phyloP scores from a whole-genome alignment of 2,797 vertebrate genomes.

The Peromyscus attwateri region DNA sequence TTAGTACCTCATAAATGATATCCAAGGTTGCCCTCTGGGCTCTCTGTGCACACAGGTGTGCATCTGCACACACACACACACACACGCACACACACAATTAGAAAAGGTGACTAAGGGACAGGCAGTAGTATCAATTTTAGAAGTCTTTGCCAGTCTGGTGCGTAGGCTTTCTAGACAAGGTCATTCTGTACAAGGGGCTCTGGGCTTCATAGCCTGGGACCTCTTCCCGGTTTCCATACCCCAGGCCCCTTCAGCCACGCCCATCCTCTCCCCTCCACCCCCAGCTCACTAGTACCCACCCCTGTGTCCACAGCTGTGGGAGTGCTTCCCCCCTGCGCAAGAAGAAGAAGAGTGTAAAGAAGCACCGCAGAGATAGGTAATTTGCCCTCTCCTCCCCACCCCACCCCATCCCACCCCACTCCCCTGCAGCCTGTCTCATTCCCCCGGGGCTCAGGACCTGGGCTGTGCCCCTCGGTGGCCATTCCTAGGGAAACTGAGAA shows the following conservation, averaged over 20 bases:
- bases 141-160: neutral
- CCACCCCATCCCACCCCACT: too few relatives aligned
- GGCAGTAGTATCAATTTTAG: neutral
- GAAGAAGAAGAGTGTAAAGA: conserved; percentile 98
- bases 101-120: neutral
- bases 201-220: conserved; percentile 20
- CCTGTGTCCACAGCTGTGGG: conserved; percentile 90
- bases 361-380: conserved; percentile 98
- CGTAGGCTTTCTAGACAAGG: neutral
- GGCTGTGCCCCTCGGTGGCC: neutral
- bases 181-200: neutral
- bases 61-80: neutral
- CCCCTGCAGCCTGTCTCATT: neutral
- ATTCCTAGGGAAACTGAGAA: conserved; percentile 1
- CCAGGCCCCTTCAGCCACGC: neutral
- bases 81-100: neutral
- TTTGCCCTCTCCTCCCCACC: neutral
- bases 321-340: conserved; percentile 95
- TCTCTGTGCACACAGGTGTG: too few relatives aligned
- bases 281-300: conserved; percentile 27
- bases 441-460: neutral
- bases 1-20: too few relatives aligned
- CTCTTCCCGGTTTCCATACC: neutral
- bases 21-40: too few relatives aligned
- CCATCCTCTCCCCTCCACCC: neutral